Percentiles rank a stretch among this genome's conserved stretches.
Conservation (phyloP, 37 sponge, comb jelly and placozoan genomes). For the Diacarnus erythraeanus region DNA sequence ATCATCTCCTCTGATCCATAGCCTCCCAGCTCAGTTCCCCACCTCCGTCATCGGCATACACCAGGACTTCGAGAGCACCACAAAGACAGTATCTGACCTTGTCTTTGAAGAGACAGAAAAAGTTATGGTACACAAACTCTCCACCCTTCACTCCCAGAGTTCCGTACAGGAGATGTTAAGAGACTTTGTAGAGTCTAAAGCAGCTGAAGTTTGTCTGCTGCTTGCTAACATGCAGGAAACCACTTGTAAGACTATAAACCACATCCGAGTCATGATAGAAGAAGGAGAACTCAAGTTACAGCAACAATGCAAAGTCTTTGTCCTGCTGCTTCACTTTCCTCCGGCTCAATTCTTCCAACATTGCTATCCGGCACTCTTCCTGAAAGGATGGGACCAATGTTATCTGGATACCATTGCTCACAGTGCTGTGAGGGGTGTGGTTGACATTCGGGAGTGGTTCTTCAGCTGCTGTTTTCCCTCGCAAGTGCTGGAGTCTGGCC, state of each 20-base stretch:
- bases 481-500: background rate
- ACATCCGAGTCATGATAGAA: slow-evolving; percentile 80
- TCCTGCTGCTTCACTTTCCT: slow-evolving; percentile 87
- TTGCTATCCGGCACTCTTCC: slow-evolving; percentile 87
- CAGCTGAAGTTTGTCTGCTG: slow-evolving; percentile 33
- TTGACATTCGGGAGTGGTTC: slow-evolving; percentile 66
- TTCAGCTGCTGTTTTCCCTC: slow-evolving; percentile 37
- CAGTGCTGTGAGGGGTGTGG: slow-evolving; percentile 28
- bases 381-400: slow-evolving; percentile 86
- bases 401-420: slow-evolving; percentile 79
- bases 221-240: slow-evolving; percentile 66
- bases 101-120: slow-evolving; percentile 25
- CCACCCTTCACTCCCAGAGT: slow-evolving; percentile 49
- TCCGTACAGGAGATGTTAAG: slow-evolving; percentile 37
- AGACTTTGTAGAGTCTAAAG: slow-evolving; percentile 44
- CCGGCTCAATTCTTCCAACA: slow-evolving; percentile 60
- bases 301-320: slow-evolving; percentile 48
- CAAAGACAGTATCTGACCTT: slow-evolving; percentile 9
- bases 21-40: slow-evolving; percentile 69
- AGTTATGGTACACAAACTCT: slow-evolving; percentile 54
- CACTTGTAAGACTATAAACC: slow-evolving; percentile 64
- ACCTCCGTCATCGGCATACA: background rate
- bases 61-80: background rate
- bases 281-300: slow-evolving; percentile 46
- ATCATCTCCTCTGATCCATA: slow-evolving; percentile 77